Base-by-base conservation (phyloP, 2,797 vertebrate species). In the Poeciliopsis paucimaculata region DNA sequence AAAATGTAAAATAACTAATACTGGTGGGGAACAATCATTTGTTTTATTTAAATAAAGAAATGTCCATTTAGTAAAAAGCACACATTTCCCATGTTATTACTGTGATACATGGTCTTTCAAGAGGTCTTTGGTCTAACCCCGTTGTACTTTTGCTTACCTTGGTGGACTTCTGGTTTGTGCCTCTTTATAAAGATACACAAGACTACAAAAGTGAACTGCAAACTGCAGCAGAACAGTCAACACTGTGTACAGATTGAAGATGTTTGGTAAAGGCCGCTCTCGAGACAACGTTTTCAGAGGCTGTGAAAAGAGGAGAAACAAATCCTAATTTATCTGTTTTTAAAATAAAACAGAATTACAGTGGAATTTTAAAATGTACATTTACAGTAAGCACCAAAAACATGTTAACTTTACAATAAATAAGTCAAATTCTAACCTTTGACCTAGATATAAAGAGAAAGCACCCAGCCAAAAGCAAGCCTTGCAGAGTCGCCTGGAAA, bases 391-490 rank as follows among this genome's bases (percentile, higher is more conserved):
- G 36, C 39, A 71, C 9, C 20, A 43, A 41, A 57, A 55, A 31
- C 12, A 34, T 51, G 34, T 31, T 34, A 39, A 20, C 9, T 49
- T 5, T 7, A 13, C 53, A 16, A 57, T 77, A 34, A 62, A 8
- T 16, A 39, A 16, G 2, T 78, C n/a, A 64, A 77, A 57, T 45
- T 82, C 90, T 90, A 75, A 99, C 98, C 97, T 99, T 99, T 60
- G 98, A 99, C 75, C 98, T 94, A 46, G 98, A 99, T 93, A 99
- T 99, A 95, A 99, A 99, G 77, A 99, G 98, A 93, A 99, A 99
- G 92, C 98, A 99, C 78, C 98, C 98, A 0, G 98, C 98, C 89
- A 99, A 91, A 45, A 99, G 96, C 68, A 99, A 94, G 15, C 98
- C 98, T 92, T 99, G 98, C 47, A 99, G 92, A 0, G 98, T 99